Evolutionary conservation across 2,797 vertebrate genomes (phyloP).

Genomic region (Ciconia nigra): DNA sequence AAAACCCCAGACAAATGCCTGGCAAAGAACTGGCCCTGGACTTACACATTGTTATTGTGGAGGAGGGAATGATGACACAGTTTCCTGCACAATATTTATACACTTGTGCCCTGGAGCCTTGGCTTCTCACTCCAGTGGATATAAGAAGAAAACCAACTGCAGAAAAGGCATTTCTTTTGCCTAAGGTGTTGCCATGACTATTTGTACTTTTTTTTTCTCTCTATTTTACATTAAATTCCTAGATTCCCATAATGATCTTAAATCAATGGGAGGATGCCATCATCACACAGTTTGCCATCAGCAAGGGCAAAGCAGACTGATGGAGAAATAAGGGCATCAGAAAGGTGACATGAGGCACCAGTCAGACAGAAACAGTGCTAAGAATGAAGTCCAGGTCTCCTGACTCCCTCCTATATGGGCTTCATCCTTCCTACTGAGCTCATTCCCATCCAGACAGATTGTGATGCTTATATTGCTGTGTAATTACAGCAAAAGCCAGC

Average conservation of each 20-base stretch:
- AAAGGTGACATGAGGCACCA: background rate
- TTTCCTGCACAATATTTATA: constrained; percentile 50
- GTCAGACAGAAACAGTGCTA: background rate
- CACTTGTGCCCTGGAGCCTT: constrained; percentile 13
- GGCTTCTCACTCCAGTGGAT: background rate
- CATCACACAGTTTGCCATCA: background rate
- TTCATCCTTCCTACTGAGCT: background rate
- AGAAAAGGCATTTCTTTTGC: background rate
- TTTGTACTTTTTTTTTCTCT: background rate
- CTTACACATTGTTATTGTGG: constrained; percentile 37
- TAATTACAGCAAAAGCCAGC: background rate
- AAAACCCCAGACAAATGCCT: constrained; percentile 53
- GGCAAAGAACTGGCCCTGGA: background rate
- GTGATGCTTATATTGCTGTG: background rate
- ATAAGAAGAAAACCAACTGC: background rate
- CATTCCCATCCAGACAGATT: background rate
- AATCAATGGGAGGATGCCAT: background rate
- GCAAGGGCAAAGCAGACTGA: background rate
- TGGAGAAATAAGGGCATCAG: background rate
- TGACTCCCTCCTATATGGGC: background rate
- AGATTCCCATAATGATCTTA: background rate
- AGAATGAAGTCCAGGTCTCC: background rate
- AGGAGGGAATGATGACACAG: constrained; percentile 35
- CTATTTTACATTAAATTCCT: background rate
- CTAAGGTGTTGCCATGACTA: background rate